These are phyloP conservation scores for Drusus annulatus DNA, from an alignment of 1,140 invertebrate species.

Conservation along the genomic window DNA sequence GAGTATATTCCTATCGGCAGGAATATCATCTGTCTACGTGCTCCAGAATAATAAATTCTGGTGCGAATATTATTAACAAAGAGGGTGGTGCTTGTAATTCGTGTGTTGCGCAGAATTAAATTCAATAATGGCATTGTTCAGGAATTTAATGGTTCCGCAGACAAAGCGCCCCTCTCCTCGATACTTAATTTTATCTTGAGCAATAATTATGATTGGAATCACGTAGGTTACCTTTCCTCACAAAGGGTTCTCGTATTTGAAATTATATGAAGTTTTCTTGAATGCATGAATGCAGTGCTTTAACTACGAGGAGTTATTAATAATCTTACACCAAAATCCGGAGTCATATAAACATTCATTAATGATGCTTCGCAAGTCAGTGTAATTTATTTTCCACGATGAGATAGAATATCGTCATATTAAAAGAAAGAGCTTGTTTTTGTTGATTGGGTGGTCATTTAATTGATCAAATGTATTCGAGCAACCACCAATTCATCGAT, in stretches of 20 bases:
- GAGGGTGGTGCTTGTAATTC: slow-evolving; percentile 19
- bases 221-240: no score
- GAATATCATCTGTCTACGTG: slow-evolving; percentile 39
- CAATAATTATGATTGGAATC: slow-evolving; percentile 3
- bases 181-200: slow-evolving; percentile 10
- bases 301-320: no score
- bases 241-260: no score
- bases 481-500: slow-evolving; percentile 19
- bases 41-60: slow-evolving; percentile 22
- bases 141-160: slow-evolving; percentile 19
- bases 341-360: no score
- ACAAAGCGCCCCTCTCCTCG: not conserved
- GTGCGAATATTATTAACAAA: slow-evolving; percentile 27
- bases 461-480: not conserved
- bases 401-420: no score
- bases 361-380: no score
- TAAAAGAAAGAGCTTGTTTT: no score
- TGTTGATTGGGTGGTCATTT: not conserved
- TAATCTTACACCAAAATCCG: no score
- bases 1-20: slow-evolving; percentile 25
- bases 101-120: slow-evolving; percentile 20
- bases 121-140: slow-evolving; percentile 45
- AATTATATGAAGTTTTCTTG: no score
- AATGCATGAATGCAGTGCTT: no score
- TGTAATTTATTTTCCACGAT: no score